Conservation (phyloP, 2,113 vertebrate genomes). For the Hystrix brachyura region DNA sequence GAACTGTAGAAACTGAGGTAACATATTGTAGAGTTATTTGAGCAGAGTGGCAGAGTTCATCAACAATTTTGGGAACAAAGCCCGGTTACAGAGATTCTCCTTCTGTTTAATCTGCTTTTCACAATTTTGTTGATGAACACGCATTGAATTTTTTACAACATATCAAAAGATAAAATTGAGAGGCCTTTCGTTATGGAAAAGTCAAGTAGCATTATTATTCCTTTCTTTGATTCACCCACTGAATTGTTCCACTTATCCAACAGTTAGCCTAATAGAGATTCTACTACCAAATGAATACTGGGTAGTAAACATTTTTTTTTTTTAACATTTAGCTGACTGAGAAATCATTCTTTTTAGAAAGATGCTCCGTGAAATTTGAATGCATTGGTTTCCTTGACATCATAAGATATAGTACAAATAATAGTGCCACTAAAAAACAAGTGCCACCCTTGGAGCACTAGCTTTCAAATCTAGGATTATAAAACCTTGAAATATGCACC, state of each 20-base stretch:
- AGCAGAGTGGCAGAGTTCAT: neutral
- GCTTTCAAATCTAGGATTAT: constrained; percentile 60
- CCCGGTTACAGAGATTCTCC: neutral
- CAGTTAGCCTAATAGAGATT: neutral
- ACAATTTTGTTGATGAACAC: neutral
- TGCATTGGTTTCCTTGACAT: constrained; percentile 76
- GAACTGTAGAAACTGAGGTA: neutral
- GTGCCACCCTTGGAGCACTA: constrained; percentile 58
- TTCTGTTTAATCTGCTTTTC: neutral
- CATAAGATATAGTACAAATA: constrained; percentile 78
- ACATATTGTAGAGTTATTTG: neutral
- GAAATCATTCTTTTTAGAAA: constrained; percentile 71
- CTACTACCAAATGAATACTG: neutral
- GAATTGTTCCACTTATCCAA: constrained; percentile 11
- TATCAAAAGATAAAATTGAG: neutral
- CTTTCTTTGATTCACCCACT: neutral
- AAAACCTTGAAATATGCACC: constrained; percentile 67
- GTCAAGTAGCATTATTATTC: neutral
- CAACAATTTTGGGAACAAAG: neutral
- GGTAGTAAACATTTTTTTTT: constrained; percentile 43
- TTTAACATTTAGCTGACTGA: constrained; percentile 61
- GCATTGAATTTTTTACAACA: neutral
- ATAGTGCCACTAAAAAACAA: constrained; percentile 75
- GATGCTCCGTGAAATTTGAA: constrained; percentile 81
- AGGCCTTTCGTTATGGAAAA: neutral